Evolutionary conservation across 30 jellyfish, hydroid and myxozoan genomes (phyloP), one percentile per base, ranked within the genome.

Genomic region (Turritopsis rubra): DNA sequence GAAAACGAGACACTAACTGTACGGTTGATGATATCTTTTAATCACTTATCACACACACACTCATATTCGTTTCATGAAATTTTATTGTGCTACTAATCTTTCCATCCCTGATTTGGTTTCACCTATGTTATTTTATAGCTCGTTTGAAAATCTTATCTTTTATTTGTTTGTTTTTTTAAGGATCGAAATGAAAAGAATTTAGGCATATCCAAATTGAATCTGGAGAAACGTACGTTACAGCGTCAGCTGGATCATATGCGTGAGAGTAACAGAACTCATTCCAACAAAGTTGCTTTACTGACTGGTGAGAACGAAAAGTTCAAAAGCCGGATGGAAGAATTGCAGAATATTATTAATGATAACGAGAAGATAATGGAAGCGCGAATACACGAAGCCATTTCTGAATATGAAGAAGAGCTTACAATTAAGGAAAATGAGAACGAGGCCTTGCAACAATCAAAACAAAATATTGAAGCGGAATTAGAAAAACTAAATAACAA

Each of bases 201-300:
- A 1, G 65, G 53, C 52, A 17, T 80, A 21, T 80, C 87, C 8
- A 60, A 65, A 26, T 31, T 80, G 0, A 80, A 80, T 22, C 20
- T 53, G 29, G 87, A 80, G 8, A 80, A 80, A 29, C 29, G 87
- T 4, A 80, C 87, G 71, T 31, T 80, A 31, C 87, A 80, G 79
- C 78, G 78, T 30, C 87, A 80, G 53, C 81, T 80, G 7, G 83
- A 65, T 80, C 81, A 65, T 80, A 65, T 80, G 78, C 81, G 87
- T 29, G 87, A 80, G 54, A 65, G 81, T n/a, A 80, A 80, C 79
- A 84, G 87, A 21, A 16, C 87, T 13, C 28, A 30, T n/a, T 80
- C 78, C 21, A 31, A 31, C 23, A 80, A 80, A 26, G 53, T 80
- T 0, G 66, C 72, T 17, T 29, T 60, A 8, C 25, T 77, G 73